Percentiles rank a stretch among this genome's conserved stretches.
phyloP scores from a whole-genome alignment of 2,797 vertebrate genomes.

The Sebastes steindachneri region DNA sequence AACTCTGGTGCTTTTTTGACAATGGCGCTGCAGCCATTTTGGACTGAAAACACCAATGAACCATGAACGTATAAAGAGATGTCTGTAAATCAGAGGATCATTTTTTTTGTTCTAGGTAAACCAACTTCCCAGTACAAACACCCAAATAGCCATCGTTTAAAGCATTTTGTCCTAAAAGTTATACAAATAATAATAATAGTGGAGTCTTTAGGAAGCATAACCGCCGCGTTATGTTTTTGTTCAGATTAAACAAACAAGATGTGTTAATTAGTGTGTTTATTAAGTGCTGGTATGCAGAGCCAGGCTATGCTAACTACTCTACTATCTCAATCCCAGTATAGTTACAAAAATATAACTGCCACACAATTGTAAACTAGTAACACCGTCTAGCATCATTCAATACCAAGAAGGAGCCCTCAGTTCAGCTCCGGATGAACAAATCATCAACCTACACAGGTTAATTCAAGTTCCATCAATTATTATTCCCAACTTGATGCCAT shows the following conservation, averaged over 20 bases:
- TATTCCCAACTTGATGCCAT: not conserved
- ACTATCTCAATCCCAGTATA: not conserved
- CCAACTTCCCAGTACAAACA: no score
- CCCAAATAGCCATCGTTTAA: no score
- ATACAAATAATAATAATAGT: no score
- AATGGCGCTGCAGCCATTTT: no score
- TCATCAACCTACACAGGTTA: not conserved
- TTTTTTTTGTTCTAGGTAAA: no score
- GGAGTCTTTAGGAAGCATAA: not conserved
- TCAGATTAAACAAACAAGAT: not conserved
- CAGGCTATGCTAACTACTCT: not conserved
- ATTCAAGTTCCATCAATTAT: not conserved
- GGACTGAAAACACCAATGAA: no score
- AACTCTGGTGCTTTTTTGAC: no score
- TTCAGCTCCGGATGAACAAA: not conserved
- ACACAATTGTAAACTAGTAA: not conserved
- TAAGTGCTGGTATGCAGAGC: not conserved
- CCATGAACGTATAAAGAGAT: no score
- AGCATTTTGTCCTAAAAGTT: no score
- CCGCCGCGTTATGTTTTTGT: not conserved
- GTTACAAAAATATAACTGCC: not conserved
- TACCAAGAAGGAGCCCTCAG: not conserved
- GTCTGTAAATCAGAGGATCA: no score
- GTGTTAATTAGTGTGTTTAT: not conserved
- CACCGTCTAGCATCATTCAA: not conserved